phyloP scores from a whole-genome alignment of 1,140 invertebrate species.

The Drosophila baimaii region DNA sequence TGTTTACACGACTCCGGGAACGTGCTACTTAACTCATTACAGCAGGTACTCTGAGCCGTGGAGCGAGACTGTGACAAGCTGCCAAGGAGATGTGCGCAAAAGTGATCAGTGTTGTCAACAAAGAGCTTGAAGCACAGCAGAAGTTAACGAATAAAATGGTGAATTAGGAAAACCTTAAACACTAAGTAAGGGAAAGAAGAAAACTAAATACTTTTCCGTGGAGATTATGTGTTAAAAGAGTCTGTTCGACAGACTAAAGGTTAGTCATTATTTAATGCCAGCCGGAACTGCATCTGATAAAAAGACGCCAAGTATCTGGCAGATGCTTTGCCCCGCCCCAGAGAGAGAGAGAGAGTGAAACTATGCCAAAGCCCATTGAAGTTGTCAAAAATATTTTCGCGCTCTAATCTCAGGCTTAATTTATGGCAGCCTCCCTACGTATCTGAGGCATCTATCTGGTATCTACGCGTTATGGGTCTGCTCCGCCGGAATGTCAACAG shows the following conservation, averaged over 20 bases:
- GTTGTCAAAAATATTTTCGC: constrained; percentile 65
- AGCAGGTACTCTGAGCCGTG: constrained; percentile 26
- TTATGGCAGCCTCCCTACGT: constrained; percentile 49
- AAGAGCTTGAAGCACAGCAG: constrained; percentile 8
- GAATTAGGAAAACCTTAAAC: no score
- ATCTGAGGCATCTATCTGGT: constrained; percentile 66
- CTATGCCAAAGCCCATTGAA: constrained; percentile 61
- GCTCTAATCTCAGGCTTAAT: constrained; percentile 60
- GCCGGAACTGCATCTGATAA: neutral
- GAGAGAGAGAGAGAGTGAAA: constrained; percentile 27
- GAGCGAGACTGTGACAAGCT: constrained; percentile 30
- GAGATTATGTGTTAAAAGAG: neutral
- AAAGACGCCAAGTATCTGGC: constrained; percentile 38
- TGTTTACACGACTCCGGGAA: constrained; percentile 52
- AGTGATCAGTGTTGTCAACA: constrained; percentile 5
- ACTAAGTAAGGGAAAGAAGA: constrained; percentile 26
- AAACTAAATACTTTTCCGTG: neutral
- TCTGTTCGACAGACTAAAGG: neutral
- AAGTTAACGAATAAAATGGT: neutral
- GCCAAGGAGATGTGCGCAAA: constrained; percentile 10
- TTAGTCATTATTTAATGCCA: no score
- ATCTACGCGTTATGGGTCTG: constrained; percentile 50
- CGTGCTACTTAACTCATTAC: constrained; percentile 74
- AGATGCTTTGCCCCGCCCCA: constrained; percentile 27
- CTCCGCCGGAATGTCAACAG: constrained; percentile 72